phyloP scores from a whole-genome alignment of 2,113 vertebrate genomes.

The Myotis yumanensis region DNA sequence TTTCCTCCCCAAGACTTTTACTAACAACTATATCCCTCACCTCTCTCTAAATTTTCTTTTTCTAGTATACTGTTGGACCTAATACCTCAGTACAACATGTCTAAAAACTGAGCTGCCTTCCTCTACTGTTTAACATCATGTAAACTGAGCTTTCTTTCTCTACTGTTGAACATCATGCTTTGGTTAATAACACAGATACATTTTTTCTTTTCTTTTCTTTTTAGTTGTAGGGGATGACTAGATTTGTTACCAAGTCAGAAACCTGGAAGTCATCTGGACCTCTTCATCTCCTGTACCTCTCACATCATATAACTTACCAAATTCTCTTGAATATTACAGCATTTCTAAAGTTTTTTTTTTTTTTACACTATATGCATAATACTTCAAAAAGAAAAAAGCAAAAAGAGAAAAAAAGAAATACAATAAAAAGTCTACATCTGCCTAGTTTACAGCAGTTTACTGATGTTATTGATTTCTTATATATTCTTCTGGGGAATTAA shows the following conservation, averaged over 20 bases:
- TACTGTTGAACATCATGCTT: neutral
- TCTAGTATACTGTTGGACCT: neutral
- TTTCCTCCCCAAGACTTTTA: neutral
- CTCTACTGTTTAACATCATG: neutral
- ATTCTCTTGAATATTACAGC: neutral
- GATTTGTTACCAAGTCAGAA: neutral
- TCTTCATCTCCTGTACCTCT: neutral
- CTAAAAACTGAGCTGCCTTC: neutral
- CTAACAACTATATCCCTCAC: neutral
- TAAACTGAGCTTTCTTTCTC: neutral
- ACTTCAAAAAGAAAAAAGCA: neutral
- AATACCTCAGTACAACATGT: neutral
- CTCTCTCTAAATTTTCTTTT: neutral
- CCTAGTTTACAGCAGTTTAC: neutral
- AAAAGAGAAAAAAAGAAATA: neutral
- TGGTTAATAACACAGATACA: neutral
- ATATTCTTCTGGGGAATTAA: neutral
- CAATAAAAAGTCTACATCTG: neutral
- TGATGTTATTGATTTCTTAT: neutral
- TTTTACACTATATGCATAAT: neutral
- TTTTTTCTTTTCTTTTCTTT: neutral
- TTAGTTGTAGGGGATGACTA: neutral
- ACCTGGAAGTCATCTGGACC: neutral
- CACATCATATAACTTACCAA: neutral
- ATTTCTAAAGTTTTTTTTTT: neutral